Evolutionary conservation across 1,140 invertebrate genomes (phyloP), one percentile per base, ranked within the genome.

Genomic region (Eulimnadia texana): DNA sequence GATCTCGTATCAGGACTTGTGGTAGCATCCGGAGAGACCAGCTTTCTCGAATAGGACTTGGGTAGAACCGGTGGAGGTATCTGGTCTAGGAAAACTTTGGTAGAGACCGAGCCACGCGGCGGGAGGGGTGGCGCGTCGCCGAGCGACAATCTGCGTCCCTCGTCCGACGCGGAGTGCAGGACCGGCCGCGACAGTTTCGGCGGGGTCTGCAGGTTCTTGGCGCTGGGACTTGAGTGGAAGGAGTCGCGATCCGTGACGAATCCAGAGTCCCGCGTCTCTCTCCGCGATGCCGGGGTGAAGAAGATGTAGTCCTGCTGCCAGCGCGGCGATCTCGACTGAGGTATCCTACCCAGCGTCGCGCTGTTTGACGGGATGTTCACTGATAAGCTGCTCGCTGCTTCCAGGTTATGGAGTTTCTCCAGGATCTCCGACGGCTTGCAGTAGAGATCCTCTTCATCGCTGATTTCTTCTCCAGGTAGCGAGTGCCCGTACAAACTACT

Each of bases 401-500:
- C 28, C 11, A 27, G 23, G 23, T 23, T 27, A 25, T 54, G 52
- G 3, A 70, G 29, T 20, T 66, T 67, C 10, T 68, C 67, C 2
- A 68, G 64, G 53, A 66, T 61, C 54, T 68, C 78, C 65, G 75
- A 72, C 27, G 81, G 80, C 66, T 80, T 79, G 58, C 79, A 81
- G 67, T 84, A 84, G 52, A 83, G 79, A 64, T 81, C 80, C 65
- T 84, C 82, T 63, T 80, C 75, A 53, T 83, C 80, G 28, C 70
- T 69, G 23, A 68, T 67, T 22, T 73, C 68, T n/a, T 64, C 67
- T 24, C 69, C 67, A 16, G 66, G 65, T 1, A 70, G 65, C 47
- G 75, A 68, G 58, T 76, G 72, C 25, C 76, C 74, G 61, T 73
- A 77, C 50, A 65, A 69, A 68, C 69, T 75, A 50, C 72, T 70